A percentile compares a stretch with the other conserved stretches of the same genome.
These are phyloP conservation scores for Nebria ingens DNA, from an alignment of 1,140 invertebrate genomes.

Conservation along the genomic window DNA sequence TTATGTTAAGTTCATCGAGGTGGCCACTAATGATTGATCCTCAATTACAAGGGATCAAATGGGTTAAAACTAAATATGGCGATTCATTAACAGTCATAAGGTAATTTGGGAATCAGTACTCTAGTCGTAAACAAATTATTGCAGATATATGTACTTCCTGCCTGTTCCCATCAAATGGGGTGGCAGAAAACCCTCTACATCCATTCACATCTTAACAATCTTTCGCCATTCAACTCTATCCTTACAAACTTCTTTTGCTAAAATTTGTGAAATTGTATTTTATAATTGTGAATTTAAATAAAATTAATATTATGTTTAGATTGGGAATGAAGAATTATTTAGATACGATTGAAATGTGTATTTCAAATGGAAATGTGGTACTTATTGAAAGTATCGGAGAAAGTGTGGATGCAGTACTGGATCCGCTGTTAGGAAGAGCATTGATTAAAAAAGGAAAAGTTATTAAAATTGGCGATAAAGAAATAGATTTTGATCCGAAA, in stretches of 20 bases:
- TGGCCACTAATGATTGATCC: constrained; percentile 96
- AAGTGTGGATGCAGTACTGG: constrained; percentile 78
- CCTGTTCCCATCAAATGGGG: no score
- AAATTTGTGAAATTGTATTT: no score
- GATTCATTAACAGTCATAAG: constrained; percentile 57
- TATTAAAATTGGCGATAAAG: constrained; percentile 78
- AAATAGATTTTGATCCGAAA: constrained; percentile 74
- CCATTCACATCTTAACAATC: no score
- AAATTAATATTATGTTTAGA: constrained; percentile 28
- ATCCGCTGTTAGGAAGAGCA: constrained; percentile 78
- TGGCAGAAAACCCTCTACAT: no score
- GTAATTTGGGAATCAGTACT: no score
- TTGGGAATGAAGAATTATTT: constrained; percentile 74
- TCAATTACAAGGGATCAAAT: constrained; percentile 84
- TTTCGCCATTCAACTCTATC: no score
- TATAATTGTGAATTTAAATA: no score
- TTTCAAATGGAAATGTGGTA: constrained; percentile 61
- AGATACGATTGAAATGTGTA: constrained; percentile 70
- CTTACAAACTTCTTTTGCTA: no score
- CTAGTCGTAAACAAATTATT: background rate
- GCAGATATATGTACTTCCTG: background rate
- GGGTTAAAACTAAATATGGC: constrained; percentile 82
- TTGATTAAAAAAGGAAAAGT: constrained; percentile 73
- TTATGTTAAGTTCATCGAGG: constrained; percentile 75
- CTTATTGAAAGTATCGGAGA: constrained; percentile 88